Base-by-base conservation (phyloP, 2,113 vertebrate genomes). In the Dermatemys mawii region DNA sequence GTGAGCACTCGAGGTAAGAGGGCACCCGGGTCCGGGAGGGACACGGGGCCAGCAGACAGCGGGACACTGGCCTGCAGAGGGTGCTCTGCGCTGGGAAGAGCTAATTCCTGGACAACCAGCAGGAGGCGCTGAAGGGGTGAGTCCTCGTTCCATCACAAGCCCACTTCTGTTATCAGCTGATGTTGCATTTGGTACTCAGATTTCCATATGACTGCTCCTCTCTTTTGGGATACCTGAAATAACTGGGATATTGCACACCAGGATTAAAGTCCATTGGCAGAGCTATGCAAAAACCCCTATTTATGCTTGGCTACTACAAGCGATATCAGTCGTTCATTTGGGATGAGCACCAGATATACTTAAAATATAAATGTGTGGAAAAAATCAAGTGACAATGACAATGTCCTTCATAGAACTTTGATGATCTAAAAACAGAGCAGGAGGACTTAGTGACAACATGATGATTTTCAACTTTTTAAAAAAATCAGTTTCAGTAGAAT, bases 321-420 rank as follows among this genome's bases (percentile, higher is more conserved):
- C 35, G 46, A 38, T 85, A 16, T 75, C 67, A 35, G 38, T 87
- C 89, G 32, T 86, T 29, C 27, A 44, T 48, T 80, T 91, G 81
- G 1, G 3, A 49, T 27, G 83, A 29, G 12, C 70, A 57, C 11
- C 0, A 1, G 55, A 41, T 57, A 11, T 26, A 38, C 8, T 55
- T 54, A 90, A 21, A n/a, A 44, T n/a, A 44, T 2, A 24, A 89
- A 2, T 13, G n/a, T 70, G 38, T 48, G 46, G 35, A 27, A 79
- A 21, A 48, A 1, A 22, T 11, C 22, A 49, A 38, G 53, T 27
- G 7, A n/a, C 46, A 76, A 55, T 46, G 70, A 75, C 27, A n/a
- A 44, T 55, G 41, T 57, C 32, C 75, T 60, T 78, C 53, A 11
- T 44, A 76, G 73, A 76, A 76, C 26, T 76, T 16, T 6, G 22